phyloP scores from a whole-genome alignment of 2,113 vertebrate species.

The Mohoua ochrocephala region DNA sequence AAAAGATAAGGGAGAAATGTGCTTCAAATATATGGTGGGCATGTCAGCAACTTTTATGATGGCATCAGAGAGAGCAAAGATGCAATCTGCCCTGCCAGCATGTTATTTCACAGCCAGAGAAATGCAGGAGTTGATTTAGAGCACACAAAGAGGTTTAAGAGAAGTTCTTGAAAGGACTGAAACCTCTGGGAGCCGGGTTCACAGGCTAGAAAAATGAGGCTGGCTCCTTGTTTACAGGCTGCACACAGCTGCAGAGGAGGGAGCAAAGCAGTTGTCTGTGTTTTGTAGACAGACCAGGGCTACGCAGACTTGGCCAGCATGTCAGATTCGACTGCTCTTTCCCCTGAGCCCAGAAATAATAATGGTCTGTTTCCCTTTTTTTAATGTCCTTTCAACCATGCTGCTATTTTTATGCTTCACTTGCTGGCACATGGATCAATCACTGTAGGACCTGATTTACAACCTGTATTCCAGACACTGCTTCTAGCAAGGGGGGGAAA shows the following conservation, averaged over 20 bases:
- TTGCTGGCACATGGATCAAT: constrained; percentile 21
- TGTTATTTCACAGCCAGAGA: not conserved
- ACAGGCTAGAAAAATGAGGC: not conserved
- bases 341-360: not conserved
- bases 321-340: not conserved
- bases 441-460: constrained; percentile 32
- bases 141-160: not conserved
- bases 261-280: not conserved
- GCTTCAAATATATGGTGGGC: not conserved
- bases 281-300: not conserved
- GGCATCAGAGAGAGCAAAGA: not conserved
- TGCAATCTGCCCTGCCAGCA: not conserved
- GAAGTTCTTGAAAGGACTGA: not conserved
- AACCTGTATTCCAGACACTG: constrained; percentile 33
- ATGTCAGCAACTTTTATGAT: not conserved
- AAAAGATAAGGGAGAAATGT: not conserved
- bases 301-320: not conserved
- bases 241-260: not conserved
- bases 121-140: not conserved
- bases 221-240: not conserved
- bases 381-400: constrained; percentile 5
- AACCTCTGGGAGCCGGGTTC: not conserved
- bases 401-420: constrained; percentile 21
- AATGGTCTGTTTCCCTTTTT: constrained; percentile 6
- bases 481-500: not conserved